phyloP scores from a whole-genome alignment of 2,888 invertebrate species.

The Tenthredo mesomela region DNA sequence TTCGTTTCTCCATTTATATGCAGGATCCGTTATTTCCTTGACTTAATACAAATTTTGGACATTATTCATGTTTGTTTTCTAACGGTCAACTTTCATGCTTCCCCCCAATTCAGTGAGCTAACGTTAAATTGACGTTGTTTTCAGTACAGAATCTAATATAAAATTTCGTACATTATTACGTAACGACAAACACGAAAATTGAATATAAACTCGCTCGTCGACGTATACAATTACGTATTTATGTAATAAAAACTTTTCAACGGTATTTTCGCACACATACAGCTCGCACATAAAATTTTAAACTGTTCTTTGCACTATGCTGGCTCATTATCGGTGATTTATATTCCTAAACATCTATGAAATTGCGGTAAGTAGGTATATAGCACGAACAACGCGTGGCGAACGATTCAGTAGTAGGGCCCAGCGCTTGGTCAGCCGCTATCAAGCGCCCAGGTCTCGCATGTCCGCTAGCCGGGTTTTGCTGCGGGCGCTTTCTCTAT shows the following conservation, averaged over 20 bases:
- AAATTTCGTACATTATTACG: background rate
- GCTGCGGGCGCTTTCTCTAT: background rate
- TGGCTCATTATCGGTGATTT: background rate
- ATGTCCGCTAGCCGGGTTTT: slow-evolving; percentile 4
- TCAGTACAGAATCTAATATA: background rate
- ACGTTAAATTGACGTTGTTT: background rate
- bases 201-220: background rate
- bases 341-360: background rate
- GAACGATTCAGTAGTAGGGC: slow-evolving; percentile 28
- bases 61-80: background rate
- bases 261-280: background rate
- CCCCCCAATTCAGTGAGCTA: background rate
- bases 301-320: background rate
- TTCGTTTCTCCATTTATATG: background rate
- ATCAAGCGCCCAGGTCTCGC: slow-evolving; percentile 16
- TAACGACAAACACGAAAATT: slow-evolving; percentile 15
- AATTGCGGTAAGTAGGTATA: background rate
- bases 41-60: background rate
- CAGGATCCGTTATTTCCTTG: background rate
- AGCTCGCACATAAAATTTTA: background rate
- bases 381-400: background rate
- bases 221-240: background rate
- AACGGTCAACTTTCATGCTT: background rate
- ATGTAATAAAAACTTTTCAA: background rate
- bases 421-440: slow-evolving; percentile 38